Base-by-base conservation (phyloP, 2,113 vertebrate genomes). In the Poecilia latipinna region DNA sequence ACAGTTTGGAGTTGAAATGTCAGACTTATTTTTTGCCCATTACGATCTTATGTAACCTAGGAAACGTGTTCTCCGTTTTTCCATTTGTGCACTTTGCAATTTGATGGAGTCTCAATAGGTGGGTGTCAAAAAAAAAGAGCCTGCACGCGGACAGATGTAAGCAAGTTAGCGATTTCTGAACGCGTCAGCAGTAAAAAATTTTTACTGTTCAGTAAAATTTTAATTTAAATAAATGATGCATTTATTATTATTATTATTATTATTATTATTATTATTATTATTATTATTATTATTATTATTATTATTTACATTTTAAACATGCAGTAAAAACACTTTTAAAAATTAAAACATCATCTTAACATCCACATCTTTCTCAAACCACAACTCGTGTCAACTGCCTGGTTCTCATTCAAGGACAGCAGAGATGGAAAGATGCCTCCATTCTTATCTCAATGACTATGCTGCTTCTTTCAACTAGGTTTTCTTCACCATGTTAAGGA, bases 391-490 rank as follows among this genome's bases (percentile, higher is more conserved):
- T 81, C 91, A 92, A 19, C 86, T 94, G 93, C 62, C 37, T 67
- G 70, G 72, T 93, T 92, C 92, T 77, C 93, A 92, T 69, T 71
- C 12, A 42, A 37, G 65, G 54, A 71, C 11, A 39, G 35, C 2
- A 1, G 68, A 67, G 65, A 26, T 15, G 8, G 32, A 42, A 32
- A 77, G 90, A 93, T 91, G 91, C 80, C 86, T 91, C 76, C 42
- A 42, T 48, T 31, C 86, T 92, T 94, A 93, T 94, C 91, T 89
- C 37, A 83, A 91, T 91, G 90, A 89, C 75, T 88, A 74, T 82
- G 75, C 69, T 42, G 11, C 83, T 86, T 88, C 3, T 89, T 76
- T 42, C 65, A 37, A 70, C 24, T 71, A 74, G 6, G 26, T 60
- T 82, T 82, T 73, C 67, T 70, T 12, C 70, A 44, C 2, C 61